These are phyloP conservation scores for Danio albolineatus DNA, from an alignment of 2,797 vertebrate genomes.

Conservation along the genomic window DNA sequence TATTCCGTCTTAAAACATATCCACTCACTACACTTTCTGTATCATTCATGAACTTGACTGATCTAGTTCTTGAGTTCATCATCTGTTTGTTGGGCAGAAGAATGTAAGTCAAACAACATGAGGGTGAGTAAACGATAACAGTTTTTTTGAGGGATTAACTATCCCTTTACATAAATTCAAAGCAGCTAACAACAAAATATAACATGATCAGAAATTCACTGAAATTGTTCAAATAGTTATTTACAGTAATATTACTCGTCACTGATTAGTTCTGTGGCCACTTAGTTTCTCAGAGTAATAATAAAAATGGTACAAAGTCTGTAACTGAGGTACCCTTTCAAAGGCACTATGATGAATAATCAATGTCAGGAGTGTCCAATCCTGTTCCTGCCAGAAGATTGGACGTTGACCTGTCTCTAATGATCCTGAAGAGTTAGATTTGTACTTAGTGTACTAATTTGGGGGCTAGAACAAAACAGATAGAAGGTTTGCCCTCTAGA, in stretches of 20 bases:
- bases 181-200: neutral
- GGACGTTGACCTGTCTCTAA: too few species aligned
- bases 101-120: neutral
- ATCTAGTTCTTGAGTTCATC: neutral
- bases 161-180: neutral
- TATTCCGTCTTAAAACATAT: neutral
- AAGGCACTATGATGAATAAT: neutral
- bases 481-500: too few species aligned
- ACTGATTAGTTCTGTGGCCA: slow-evolving; percentile 1
- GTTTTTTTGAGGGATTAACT: neutral
- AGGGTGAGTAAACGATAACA: neutral
- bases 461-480: too few species aligned
- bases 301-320: neutral
- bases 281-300: neutral
- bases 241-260: slow-evolving; percentile 21
- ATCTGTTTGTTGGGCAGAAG: neutral
- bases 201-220: neutral
- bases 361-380: neutral
- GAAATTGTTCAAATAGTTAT: slow-evolving; percentile 1
- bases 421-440: too few species aligned
- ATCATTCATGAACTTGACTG: neutral
- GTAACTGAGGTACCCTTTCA: neutral
- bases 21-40: neutral
- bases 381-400: neutral
- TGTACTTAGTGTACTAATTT: too few species aligned